Evolutionary conservation across 2,797 vertebrate genomes (phyloP).

Genomic region (Labroides dimidiatus): DNA sequence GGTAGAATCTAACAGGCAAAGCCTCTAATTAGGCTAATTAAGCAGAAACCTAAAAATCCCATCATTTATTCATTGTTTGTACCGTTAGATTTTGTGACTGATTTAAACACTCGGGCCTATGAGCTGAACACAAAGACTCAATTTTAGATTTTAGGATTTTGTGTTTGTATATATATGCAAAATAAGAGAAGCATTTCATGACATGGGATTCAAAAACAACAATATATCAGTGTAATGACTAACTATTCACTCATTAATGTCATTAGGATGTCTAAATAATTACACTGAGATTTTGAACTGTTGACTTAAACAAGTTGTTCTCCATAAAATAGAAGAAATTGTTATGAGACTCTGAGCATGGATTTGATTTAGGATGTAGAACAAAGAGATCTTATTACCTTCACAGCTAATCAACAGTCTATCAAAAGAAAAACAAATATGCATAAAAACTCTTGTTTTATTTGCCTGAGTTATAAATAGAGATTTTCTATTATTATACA

Average conservation of each 20-base stretch:
- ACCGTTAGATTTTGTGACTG: not conserved
- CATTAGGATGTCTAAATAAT: constrained; percentile 15
- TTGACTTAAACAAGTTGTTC: constrained; percentile 21
- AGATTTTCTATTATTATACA: constrained; percentile 3
- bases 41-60: constrained; percentile 8
- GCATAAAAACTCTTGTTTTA: constrained; percentile 14
- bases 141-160: too few species aligned
- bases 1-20: not conserved
- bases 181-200: constrained; percentile 3
- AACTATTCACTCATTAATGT: constrained; percentile 20
- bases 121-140: not conserved
- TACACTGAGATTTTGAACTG: constrained; percentile 9
- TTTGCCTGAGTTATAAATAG: constrained; percentile 24
- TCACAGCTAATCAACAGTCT: constrained; percentile 20
- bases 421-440: not conserved
- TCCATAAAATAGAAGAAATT: constrained; percentile 16
- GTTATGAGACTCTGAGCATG: constrained; percentile 19
- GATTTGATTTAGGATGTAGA: constrained; percentile 47
- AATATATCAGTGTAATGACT: constrained; percentile 7
- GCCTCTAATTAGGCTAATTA: not conserved
- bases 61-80: not conserved
- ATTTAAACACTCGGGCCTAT: not conserved
- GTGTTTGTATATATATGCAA: not conserved
- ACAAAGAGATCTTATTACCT: constrained; percentile 42
- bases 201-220: constrained; percentile 6